A percentile compares a stretch with the other conserved stretches of the same genome.
phyloP scores from a whole-genome alignment of 1,140 invertebrate genomes.

The Calycopis cecrops region DNA sequence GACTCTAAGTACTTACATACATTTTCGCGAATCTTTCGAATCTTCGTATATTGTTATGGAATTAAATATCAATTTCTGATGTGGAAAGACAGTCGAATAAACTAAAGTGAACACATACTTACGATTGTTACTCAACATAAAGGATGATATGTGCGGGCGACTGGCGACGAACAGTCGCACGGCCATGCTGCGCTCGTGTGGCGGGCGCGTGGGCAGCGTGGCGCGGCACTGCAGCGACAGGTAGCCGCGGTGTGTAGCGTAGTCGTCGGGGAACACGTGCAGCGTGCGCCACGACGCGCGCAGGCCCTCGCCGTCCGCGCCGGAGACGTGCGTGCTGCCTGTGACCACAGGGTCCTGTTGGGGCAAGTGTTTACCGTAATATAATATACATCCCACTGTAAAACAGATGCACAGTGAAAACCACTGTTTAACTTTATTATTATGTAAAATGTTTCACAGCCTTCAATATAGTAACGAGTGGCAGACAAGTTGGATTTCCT shows the following conservation, averaged over 20 bases:
- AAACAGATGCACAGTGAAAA: too few relatives aligned
- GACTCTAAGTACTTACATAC: too few relatives aligned
- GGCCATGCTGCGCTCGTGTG: conserved; percentile 51
- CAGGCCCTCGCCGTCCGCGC: conserved; percentile 56
- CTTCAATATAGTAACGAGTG: too few relatives aligned
- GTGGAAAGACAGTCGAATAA: too few relatives aligned
- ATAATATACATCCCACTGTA: too few relatives aligned
- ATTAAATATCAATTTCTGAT: too few relatives aligned
- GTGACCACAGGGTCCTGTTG: conserved; percentile 56
- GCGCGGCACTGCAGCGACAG: conserved; percentile 54
- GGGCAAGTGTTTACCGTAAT: conserved; percentile 1
- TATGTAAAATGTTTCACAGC: too few relatives aligned
- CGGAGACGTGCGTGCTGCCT: conserved; percentile 46
- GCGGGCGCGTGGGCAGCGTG: conserved; percentile 46
- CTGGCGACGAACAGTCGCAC: conserved; percentile 55
- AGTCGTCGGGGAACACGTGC: conserved; percentile 56
- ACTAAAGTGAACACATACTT: too few relatives aligned
- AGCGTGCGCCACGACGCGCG: conserved; percentile 61
- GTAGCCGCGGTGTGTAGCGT: conserved; percentile 53
- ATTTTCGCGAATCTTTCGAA: too few relatives aligned
- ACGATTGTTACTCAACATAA: conserved; percentile 70
- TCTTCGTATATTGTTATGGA: too few relatives aligned
- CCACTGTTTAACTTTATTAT: too few relatives aligned
- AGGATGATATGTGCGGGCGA: conserved; percentile 61
- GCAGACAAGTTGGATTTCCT: too few relatives aligned